phyloP scores from a whole-genome alignment of 2,888 invertebrate genomes.

The Tetragonisca angustula region DNA sequence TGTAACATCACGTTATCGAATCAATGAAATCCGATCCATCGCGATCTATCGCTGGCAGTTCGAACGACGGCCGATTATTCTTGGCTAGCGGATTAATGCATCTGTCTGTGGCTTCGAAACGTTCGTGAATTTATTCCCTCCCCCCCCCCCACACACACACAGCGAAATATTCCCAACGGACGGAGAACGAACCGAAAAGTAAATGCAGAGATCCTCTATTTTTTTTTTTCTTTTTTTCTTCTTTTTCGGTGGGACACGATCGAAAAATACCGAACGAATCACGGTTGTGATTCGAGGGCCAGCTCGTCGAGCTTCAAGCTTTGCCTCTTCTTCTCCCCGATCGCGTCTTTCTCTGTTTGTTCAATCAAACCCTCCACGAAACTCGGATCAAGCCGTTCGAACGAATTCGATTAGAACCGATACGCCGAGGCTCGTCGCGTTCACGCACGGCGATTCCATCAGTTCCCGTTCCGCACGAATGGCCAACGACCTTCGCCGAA shows the following conservation, averaged over 20 bases:
- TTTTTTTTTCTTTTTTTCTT: too few species aligned
- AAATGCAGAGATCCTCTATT: neutral
- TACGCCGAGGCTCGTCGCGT: neutral
- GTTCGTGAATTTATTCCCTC: constrained; percentile 6
- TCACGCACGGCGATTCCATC: constrained; percentile 23
- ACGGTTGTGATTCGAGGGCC: neutral
- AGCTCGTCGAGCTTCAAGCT: neutral
- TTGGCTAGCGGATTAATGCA: constrained; percentile 20
- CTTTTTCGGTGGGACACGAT: neutral
- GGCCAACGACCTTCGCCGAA: neutral
- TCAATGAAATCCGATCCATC: constrained; percentile 7
- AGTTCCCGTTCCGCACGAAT: constrained; percentile 38
- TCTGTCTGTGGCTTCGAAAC: neutral
- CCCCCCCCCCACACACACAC: too few species aligned
- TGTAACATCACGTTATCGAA: constrained; percentile 4
- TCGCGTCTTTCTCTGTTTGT: constrained; percentile 27
- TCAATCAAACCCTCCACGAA: constrained; percentile 25
- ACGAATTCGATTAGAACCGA: constrained; percentile 45
- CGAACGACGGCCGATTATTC: constrained; percentile 15
- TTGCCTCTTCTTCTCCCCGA: neutral
- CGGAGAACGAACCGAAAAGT: neutral
- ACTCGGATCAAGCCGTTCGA: constrained; percentile 40
- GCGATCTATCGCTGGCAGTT: neutral
- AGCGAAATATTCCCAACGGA: too few species aligned
- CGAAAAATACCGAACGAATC: constrained; percentile 23